Evolutionary conservation across 2,113 vertebrate genomes (phyloP).

Genomic region (Steatornis caripensis): DNA sequence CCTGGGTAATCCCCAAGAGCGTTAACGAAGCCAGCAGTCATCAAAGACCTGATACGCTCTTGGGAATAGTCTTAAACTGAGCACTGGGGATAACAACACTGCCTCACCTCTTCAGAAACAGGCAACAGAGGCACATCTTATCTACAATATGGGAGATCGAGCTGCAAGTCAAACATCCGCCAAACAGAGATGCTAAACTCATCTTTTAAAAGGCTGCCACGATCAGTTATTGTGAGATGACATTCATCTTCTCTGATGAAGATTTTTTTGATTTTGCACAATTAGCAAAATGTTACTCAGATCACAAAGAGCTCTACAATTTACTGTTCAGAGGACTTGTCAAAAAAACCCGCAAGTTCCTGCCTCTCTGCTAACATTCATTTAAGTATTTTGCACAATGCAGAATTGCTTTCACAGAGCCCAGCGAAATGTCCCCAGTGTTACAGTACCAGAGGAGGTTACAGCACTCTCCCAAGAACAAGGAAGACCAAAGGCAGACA

Average conservation of each 20-base stretch:
- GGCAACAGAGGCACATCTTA: not conserved
- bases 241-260: not conserved
- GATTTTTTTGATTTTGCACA: not conserved
- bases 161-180: not conserved
- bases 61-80: not conserved
- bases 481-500: not conserved
- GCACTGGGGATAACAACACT: not conserved
- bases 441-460: not conserved
- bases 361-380: not conserved
- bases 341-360: not conserved
- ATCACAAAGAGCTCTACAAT: not conserved
- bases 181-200: not conserved
- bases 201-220: not conserved
- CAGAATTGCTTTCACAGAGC: not conserved
- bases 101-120: not conserved
- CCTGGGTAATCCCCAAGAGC: not conserved
- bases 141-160: not conserved
- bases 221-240: not conserved
- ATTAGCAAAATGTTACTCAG: not conserved
- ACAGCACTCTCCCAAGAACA: not conserved
- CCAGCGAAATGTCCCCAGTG: not conserved
- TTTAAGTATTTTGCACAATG: not conserved
- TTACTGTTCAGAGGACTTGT: not conserved
- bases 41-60: not conserved
- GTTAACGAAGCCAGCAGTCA: not conserved